Conservation (phyloP, 2,888 invertebrate genomes). For the Dastarcus helophoroides region DNA sequence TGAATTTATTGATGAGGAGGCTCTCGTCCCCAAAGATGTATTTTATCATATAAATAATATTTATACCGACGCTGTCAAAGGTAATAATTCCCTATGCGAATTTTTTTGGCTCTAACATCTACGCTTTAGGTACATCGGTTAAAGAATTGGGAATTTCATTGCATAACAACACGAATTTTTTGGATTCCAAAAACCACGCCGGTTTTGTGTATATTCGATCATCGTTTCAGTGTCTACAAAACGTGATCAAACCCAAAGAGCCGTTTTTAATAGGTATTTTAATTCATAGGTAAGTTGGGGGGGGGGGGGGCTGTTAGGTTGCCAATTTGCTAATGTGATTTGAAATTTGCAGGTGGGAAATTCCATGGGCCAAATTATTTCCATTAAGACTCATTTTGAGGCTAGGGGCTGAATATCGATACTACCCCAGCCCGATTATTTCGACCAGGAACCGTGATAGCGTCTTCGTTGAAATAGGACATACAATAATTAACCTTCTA, state of each 20-base stretch:
- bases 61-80: constrained; percentile 55
- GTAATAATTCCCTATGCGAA: constrained; percentile 22
- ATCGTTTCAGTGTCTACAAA: constrained; percentile 70
- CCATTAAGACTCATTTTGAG: constrained; percentile 62
- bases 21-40: constrained; percentile 56
- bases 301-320: too few species aligned
- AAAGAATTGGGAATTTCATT: constrained; percentile 59
- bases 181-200: constrained; percentile 61
- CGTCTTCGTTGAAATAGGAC: constrained; percentile 75
- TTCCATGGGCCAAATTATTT: constrained; percentile 73
- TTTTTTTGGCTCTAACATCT: constrained; percentile 2
- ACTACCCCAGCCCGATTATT: constrained; percentile 75
- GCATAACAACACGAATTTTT: constrained; percentile 47
- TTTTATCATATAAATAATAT: constrained; percentile 62
- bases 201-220: constrained; percentile 74
- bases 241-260: constrained; percentile 57
- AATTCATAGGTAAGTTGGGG: constrained; percentile 54
- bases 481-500: constrained; percentile 76
- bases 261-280: constrained; percentile 69
- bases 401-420: constrained; percentile 73
- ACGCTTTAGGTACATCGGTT: constrained; percentile 50
- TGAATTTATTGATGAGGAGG: constrained; percentile 53
- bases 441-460: constrained; percentile 66
- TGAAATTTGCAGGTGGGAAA: constrained; percentile 53
- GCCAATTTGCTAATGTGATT: too few species aligned